Evolutionary conservation across 2,797 vertebrate genomes (phyloP), one percentile per base, ranked within the genome.

Genomic region (Macropus fuliginosus): DNA sequence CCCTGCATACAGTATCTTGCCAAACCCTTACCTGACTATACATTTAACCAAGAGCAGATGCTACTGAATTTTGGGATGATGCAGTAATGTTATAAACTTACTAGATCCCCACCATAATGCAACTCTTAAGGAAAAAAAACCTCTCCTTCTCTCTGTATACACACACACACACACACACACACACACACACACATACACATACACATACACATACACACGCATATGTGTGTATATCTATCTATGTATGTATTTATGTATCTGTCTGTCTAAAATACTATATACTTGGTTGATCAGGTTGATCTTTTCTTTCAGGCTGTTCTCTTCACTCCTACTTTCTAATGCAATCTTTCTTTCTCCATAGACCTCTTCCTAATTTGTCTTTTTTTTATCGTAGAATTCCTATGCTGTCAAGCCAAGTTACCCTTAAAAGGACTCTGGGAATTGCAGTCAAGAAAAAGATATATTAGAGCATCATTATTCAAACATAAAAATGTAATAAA

Each of bases 401-500:
- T 54, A n/a, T 27, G 93, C 95, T 97, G 97, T 97, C 95, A 98
- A 98, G 92, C 93, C 95, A 98, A 97, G 94, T 98, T 98, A 97
- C 90, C 97, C 94, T 97, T 95, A 95, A 54, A 98, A 97, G 95
- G 74, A 97, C 90, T 97, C 59, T 50, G 90, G 92, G 96, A 98
- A 98, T 97, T 98, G 96, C 90, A 96, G 94, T 94, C 96, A 97
- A 98, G 96, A 96, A 98, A 97, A 98, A 97, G 95, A 98, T 90
- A 97, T 93, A 98, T 97, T 97, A 98, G 98, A 98, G 81, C 92
- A 97, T 97, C 96, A 96, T 98, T 98, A 98, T 97, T 98, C 98
- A 98, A 98, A 98, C 92, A 97, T 95, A 97, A 98, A 98, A 98
- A 97, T 94, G 95, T 96, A 98, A 98, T 96, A 94, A 97, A 98